Evolutionary conservation across 1,140 invertebrate species (phyloP), one percentile per base, ranked within the genome.

Genomic region (Phymastichus coffea): DNA sequence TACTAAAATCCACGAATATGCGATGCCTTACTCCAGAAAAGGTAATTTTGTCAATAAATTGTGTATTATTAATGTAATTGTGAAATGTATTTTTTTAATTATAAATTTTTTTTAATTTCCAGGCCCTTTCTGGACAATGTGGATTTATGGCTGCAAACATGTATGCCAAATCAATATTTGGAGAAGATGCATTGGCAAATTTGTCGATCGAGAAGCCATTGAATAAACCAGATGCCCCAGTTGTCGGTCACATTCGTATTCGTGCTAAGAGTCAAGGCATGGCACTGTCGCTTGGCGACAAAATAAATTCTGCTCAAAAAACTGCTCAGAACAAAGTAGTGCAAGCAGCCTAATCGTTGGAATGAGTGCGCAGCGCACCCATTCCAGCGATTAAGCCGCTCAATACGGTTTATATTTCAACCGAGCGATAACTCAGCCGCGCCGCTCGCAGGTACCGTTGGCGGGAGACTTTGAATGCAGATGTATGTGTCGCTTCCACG

Each of bases 101-200:
- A 33, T 26, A 43, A 48, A 40, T 61, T 57, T 60, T 37, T n/a
- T 57, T 40, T 12, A 48, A 58, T 49, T 64, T 74, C 8, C 70
- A 91, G 88, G 95, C 95, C 17, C 77, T 98, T 30, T 91, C 89
- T 8, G 97, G 97, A 1, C 93, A 98, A 69, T 99, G 97, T 79
- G 95, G 96, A 14, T 99, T 99, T 78, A 95, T 99, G 92, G 97
- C 97, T 33, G 98, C 97, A 30, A 99, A 99, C 74, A 89, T 99
- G 84, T 99, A 99, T 82, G 97, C 97, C 33, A 90, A 95, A 71
- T 98, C 96, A 2, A 99, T 99, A 72, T 99, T 99, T 81, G 98
- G 98, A 3, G 97, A 99, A 81, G 96, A 99, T 80, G 97, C 97
- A 2, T 80, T 99, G 57, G 97, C 97, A 44, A 99, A 99, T 85